Percentiles rank a stretch among this genome's conserved stretches.
phyloP scores from a whole-genome alignment of 2,797 vertebrate species.

The Gobio occitaniae region DNA sequence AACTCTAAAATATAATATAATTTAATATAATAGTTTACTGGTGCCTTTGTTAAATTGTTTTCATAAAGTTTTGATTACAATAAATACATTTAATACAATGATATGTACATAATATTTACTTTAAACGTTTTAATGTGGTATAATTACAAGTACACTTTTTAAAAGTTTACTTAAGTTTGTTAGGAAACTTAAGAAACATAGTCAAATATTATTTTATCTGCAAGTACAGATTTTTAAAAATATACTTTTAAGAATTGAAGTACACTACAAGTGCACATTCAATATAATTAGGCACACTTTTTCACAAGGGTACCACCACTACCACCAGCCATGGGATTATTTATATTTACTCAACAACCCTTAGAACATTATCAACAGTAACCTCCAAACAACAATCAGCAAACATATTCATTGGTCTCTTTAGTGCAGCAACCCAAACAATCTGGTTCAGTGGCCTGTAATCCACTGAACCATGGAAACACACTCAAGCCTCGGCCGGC shows the following conservation, averaged over 20 bases:
- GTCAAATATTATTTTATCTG: too few relatives aligned
- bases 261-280: not conserved
- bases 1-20: too few relatives aligned
- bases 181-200: not conserved
- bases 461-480: constrained; percentile 66
- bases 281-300: not conserved
- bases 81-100: too few relatives aligned
- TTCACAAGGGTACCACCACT: not conserved
- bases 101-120: too few relatives aligned
- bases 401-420: constrained; percentile 80
- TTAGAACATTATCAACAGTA: constrained; percentile 61
- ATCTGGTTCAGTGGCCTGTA: constrained; percentile 62
- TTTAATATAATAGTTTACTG: too few relatives aligned
- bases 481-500: constrained; percentile 51
- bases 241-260: too few relatives aligned
- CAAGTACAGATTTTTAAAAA: too few relatives aligned
- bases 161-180: not conserved
- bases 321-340: not conserved
- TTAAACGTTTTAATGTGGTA: not conserved
- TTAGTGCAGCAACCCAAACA: constrained; percentile 73
- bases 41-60: too few relatives aligned
- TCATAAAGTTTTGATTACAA: too few relatives aligned
- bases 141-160: not conserved
- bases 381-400: constrained; percentile 72
- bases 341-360: not conserved